Evolutionary conservation across 2,888 invertebrate species (phyloP).

Genomic region (Agriopis aurantiaria): DNA sequence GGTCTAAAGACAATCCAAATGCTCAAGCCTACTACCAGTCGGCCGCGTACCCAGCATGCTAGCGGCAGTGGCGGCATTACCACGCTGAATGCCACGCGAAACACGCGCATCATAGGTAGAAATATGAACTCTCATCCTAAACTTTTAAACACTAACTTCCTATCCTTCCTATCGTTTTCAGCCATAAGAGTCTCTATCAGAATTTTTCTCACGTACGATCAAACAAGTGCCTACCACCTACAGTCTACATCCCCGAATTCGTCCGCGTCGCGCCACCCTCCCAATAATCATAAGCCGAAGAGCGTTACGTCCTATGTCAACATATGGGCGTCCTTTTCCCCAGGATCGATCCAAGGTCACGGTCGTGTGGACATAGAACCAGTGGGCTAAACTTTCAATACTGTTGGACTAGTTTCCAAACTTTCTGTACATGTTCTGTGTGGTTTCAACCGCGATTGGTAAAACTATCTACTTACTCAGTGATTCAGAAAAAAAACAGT

Average conservation of each 20-base stretch:
- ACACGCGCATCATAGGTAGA: no score
- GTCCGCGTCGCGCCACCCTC: constrained; percentile 7
- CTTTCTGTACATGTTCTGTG: not conserved
- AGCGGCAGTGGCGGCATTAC: no score
- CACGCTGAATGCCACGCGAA: no score
- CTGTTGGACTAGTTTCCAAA: not conserved
- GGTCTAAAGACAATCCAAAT: no score
- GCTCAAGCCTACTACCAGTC: no score
- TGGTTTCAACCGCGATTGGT: no score
- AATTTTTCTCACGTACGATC: constrained; percentile 8
- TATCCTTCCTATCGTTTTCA: not conserved
- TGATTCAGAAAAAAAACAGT: no score
- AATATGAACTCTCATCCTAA: no score
- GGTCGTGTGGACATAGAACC: constrained; percentile 12
- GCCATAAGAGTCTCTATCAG: not conserved
- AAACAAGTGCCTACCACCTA: not conserved
- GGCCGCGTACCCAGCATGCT: no score
- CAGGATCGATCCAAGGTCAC: constrained; percentile 28
- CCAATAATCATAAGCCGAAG: constrained; percentile 24
- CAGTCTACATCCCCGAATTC: not conserved
- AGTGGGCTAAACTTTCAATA: not conserved
- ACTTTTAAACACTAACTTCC: no score
- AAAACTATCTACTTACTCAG: no score
- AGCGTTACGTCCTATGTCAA: constrained; percentile 29
- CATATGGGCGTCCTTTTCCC: constrained; percentile 11